Evolutionary conservation across 2,113 vertebrate genomes (phyloP).

Genomic region (Ploceus nigricollis): DNA sequence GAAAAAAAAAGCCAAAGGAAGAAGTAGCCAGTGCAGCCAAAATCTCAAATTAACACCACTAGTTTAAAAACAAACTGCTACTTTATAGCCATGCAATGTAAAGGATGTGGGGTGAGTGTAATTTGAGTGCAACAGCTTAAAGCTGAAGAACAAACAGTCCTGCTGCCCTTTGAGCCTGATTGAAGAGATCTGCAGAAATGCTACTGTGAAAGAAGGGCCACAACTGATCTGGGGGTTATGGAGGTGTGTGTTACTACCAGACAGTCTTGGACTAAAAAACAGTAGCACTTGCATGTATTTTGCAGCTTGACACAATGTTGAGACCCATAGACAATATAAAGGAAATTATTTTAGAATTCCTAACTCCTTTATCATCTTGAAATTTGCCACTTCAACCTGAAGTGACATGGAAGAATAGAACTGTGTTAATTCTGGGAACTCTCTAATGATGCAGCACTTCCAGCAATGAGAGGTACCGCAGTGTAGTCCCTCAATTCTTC

Average conservation of each 20-base stretch:
- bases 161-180: not conserved
- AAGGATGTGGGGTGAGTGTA: not conserved
- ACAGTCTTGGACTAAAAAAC: not conserved
- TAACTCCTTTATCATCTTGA: not conserved
- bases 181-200: not conserved
- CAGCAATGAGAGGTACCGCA: not conserved
- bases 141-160: not conserved
- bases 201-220: not conserved
- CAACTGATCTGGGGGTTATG: not conserved
- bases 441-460: not conserved
- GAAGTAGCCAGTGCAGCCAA: not conserved
- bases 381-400: not conserved
- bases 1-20: not conserved
- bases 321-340: not conserved
- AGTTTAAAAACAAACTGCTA: not conserved
- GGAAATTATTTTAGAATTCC: not conserved
- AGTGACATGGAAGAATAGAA: not conserved
- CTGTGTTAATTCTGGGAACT: not conserved
- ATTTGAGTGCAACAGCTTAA: not conserved
- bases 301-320: not conserved
- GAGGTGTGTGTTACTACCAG: accelerated
- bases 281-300: not conserved
- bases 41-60: not conserved
- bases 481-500: not conserved
- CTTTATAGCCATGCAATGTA: not conserved